Evolutionary conservation across 2,888 invertebrate genomes (phyloP).

Genomic region (Zygaena filipendulae): DNA sequence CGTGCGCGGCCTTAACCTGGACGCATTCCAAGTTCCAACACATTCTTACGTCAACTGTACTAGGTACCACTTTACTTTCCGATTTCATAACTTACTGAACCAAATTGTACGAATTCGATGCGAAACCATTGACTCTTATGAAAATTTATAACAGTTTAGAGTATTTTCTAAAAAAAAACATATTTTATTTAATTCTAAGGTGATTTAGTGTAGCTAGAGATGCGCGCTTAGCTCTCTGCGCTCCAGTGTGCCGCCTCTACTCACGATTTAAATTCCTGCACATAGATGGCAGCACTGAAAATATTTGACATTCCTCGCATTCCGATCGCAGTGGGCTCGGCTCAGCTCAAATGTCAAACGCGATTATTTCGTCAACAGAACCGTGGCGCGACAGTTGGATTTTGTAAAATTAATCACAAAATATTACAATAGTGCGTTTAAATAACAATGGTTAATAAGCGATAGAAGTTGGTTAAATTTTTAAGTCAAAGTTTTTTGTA

Average conservation of each 20-base stretch:
- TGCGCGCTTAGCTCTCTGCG: no score
- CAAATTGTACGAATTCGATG: no score
- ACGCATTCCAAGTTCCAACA: slow-evolving; percentile 60
- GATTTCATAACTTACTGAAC: no score
- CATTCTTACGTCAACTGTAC: no score
- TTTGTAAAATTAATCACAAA: slow-evolving; percentile 62
- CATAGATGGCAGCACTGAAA: slow-evolving; percentile 72
- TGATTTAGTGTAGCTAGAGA: no score
- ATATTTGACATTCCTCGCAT: slow-evolving; percentile 76
- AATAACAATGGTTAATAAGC: slow-evolving; percentile 54
- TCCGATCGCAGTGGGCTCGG: slow-evolving; percentile 75
- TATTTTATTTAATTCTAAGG: no score
- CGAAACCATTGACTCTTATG: no score
- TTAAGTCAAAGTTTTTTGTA: slow-evolving; percentile 35
- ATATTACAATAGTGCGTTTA: slow-evolving; percentile 47
- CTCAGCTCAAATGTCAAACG: slow-evolving; percentile 77
- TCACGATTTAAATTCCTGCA: slow-evolving; percentile 49
- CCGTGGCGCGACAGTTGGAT: slow-evolving; percentile 65
- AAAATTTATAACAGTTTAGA: no score
- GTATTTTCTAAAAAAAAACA: no score
- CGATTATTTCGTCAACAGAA: slow-evolving; percentile 70
- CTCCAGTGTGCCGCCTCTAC: slow-evolving; percentile 48
- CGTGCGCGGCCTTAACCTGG: slow-evolving; percentile 42
- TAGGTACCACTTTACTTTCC: no score
- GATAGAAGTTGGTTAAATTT: slow-evolving; percentile 39